Conservation (phyloP, 2,888 invertebrate species). For the Drosophila meridiana region DNA sequence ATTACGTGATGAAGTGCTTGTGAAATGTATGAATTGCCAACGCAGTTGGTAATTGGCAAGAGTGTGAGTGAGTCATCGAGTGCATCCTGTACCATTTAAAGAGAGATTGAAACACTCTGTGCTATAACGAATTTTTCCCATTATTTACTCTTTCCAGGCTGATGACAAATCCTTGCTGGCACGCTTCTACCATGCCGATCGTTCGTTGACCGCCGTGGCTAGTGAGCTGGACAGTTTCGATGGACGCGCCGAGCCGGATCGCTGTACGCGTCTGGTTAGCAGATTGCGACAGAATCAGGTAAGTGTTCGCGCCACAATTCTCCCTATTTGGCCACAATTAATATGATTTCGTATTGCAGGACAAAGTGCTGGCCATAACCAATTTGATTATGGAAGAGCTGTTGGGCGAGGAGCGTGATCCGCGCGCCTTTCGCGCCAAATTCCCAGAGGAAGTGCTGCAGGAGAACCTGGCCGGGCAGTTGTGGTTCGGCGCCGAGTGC, state of each 20-base stretch:
- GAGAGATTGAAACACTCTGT: neutral
- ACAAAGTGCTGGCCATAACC: constrained; percentile 95
- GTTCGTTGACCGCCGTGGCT: constrained; percentile 97
- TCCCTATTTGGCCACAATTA: neutral
- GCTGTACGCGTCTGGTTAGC: constrained; percentile 97
- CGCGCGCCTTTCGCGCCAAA: constrained; percentile 98
- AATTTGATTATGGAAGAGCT: constrained; percentile 98
- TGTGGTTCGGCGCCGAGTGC: constrained; percentile 99
- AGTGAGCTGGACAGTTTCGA: constrained; percentile 99
- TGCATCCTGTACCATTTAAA: neutral
- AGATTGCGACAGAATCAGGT: constrained; percentile 97
- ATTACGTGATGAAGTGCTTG: constrained; percentile 36
- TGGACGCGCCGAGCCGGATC: constrained; percentile 98
- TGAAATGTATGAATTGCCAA: constrained; percentile 18
- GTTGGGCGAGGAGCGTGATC: constrained; percentile 93
- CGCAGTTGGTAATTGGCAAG: constrained; percentile 15
- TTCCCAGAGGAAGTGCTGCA: constrained; percentile 99
- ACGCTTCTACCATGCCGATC: constrained; percentile 99
- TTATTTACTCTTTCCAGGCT: constrained; percentile 87
- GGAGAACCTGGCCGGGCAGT: constrained; percentile 98
- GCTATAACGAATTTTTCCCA: neutral
- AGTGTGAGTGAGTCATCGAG: neutral
- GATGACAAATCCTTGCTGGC: constrained; percentile 97
- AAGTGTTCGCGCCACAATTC: constrained; percentile 20
- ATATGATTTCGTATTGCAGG: constrained; percentile 85